These are phyloP conservation scores for Gallinago undulata DNA, from an alignment of 2,113 vertebrate species.

Conservation along the genomic window DNA sequence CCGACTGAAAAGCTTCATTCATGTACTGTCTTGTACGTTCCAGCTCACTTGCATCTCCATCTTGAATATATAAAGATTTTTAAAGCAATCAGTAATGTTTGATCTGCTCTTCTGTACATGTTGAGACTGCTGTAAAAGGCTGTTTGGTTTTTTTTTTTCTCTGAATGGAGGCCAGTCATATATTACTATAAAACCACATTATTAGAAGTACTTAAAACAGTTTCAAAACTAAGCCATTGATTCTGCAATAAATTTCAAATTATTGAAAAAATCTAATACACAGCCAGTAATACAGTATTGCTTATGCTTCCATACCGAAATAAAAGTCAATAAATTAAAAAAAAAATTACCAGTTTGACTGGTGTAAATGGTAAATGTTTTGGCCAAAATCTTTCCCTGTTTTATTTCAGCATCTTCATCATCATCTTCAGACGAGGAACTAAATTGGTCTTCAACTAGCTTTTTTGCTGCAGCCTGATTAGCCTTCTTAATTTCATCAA, in stretches of 20 bases:
- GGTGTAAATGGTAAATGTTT: slow-evolving; percentile 90
- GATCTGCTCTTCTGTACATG: background rate
- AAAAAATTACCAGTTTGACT: slow-evolving; percentile 84
- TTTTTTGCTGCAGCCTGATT: slow-evolving; percentile 88
- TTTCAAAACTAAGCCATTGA: background rate
- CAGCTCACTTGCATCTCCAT: slow-evolving; percentile 84
- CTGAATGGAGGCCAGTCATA: background rate
- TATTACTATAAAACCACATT: background rate
- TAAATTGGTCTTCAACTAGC: slow-evolving; percentile 78
- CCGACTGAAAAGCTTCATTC: slow-evolving; percentile 92
- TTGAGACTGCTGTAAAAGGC: background rate
- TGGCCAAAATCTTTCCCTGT: slow-evolving; percentile 85
- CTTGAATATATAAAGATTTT: slow-evolving; percentile 72
- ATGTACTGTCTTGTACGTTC: slow-evolving; percentile 89
- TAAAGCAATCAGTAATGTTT: background rate
- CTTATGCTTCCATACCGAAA: background rate
- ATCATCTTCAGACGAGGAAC: slow-evolving; percentile 87
- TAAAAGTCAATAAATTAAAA: background rate
- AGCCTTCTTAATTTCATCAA: slow-evolving; percentile 92
- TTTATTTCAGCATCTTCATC: slow-evolving; percentile 82
- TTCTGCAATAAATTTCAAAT: background rate
- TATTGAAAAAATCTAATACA: background rate
- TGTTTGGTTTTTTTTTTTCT: background rate
- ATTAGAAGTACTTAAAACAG: background rate
- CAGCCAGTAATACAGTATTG: background rate